Evolutionary conservation across 35 echinoderm and acorn worm species (phyloP), one percentile per base, ranked within the genome.

Genomic region (Apostichopus californicus): DNA sequence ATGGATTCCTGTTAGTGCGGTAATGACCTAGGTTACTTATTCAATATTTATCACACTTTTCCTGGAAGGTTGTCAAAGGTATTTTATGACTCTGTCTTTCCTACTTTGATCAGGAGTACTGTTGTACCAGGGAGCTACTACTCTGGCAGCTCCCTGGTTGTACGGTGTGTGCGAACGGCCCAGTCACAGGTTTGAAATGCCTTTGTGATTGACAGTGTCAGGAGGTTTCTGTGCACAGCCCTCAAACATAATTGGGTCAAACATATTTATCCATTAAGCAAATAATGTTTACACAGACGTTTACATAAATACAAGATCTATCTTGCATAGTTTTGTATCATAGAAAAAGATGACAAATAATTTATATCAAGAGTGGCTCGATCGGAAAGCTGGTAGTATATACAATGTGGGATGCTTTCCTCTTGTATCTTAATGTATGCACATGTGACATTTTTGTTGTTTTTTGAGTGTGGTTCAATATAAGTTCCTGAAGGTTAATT

Each of bases 31-130:
- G 79, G 55, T 17, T 82, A 6, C 10, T 55, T 82, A 82, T 82
- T 82, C 79, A 82, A 13, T 54, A 82, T 82, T 23, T 56, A 82
- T 82, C 79, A 82, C 79, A 52, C 12, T 15, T 82, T 82, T 82
- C 79, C 55, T 82, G 79, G 79, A 82, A 82, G 63, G 15, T 66
- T 46, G 34, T 46, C 9, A 66, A 66, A 1, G 15, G 15, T 17
- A 66, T 9, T 66, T 9, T 66, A 66, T 12, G 9, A 66, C 15
- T 66, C 9, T 12, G 63, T 66, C 63, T 66, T 66, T 17, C 15
- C 63, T 17, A 9, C 9, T 66, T 0, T 9, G 9, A 17, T 9
- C 63, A 66, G 63, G 63, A 46, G 34, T 46, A 46, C 2, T 46
- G 34, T 46, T 46, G 34, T n/a, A n/a, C n/a, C n/a, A n/a, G n/a